These are phyloP conservation scores for Serrognathus titanus DNA, from an alignment of 2,888 invertebrate genomes.

Conservation along the genomic window DNA sequence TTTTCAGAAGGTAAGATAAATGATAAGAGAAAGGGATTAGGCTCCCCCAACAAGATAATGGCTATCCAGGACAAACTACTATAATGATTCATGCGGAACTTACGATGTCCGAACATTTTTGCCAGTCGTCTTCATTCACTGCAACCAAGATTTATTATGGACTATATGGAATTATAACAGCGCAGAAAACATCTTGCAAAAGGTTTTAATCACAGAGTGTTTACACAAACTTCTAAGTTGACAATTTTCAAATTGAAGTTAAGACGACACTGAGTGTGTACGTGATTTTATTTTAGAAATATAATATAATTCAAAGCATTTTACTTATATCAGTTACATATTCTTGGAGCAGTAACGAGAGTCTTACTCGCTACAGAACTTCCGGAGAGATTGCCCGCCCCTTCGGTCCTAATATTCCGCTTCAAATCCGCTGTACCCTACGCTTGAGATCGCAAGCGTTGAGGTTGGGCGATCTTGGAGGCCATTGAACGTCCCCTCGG, in stretches of 20 bases:
- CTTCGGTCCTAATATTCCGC: no score
- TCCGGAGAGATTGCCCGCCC: no score
- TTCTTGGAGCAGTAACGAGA: no score
- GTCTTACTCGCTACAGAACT: no score
- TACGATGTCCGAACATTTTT: conserved; percentile 5
- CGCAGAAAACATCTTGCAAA: no score
- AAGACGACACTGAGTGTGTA: no score
- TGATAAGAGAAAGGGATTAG: conserved; percentile 26
- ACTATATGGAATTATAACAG: not conserved
- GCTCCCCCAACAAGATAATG: conserved; percentile 30
- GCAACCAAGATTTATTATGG: conserved; percentile 16
- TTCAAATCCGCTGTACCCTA: not conserved
- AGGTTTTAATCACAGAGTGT: no score
- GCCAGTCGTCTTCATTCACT: conserved; percentile 7
- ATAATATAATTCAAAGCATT: no score
- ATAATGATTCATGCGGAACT: conserved; percentile 37
- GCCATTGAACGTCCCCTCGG: not conserved
- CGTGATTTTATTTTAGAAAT: no score
- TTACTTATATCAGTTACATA: no score
- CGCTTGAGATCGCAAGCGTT: not conserved
- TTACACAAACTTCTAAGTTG: no score
- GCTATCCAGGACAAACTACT: conserved; percentile 31
- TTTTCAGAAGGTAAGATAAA: conserved; percentile 28
- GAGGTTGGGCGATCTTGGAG: not conserved
- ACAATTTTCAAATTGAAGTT: no score